A percentile compares a stretch with the other conserved stretches of the same genome.
These are phyloP conservation scores for Heliothis peltigera DNA, from an alignment of 2,888 invertebrate species.

Conservation along the genomic window DNA sequence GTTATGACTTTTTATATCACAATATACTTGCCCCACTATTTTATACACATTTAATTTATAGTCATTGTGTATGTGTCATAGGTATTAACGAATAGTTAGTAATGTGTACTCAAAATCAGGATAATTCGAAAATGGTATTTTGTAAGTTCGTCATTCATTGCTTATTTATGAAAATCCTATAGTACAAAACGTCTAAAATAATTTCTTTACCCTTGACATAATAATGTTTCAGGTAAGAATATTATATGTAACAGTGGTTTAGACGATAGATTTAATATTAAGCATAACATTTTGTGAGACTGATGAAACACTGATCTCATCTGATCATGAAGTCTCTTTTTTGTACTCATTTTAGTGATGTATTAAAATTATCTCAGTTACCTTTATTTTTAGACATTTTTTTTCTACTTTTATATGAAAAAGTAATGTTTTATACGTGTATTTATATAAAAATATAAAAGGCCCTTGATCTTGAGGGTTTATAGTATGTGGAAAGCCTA, in stretches of 20 bases:
- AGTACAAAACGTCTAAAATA: slow-evolving; percentile 54
- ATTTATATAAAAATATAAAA: slow-evolving; percentile 12
- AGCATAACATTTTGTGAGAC: slow-evolving; percentile 57
- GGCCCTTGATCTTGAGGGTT: slow-evolving; percentile 44
- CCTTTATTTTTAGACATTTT: slow-evolving; percentile 57
- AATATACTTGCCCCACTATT: slow-evolving; percentile 58
- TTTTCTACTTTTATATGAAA: slow-evolving; percentile 59
- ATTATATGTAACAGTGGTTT: slow-evolving; percentile 35
- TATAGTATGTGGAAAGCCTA: background rate
- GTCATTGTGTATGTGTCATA: slow-evolving; percentile 62
- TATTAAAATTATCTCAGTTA: slow-evolving; percentile 59
- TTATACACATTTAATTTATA: slow-evolving; percentile 52
- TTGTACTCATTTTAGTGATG: slow-evolving; percentile 45
- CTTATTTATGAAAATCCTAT: slow-evolving; percentile 36
- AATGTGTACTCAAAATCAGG: slow-evolving; percentile 16
- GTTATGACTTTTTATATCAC: slow-evolving; percentile 40
- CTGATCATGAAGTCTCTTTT: slow-evolving; percentile 52
- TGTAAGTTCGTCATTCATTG: slow-evolving; percentile 17
- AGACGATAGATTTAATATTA: slow-evolving; percentile 41
- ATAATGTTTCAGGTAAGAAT: slow-evolving; percentile 26
- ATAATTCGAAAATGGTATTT: slow-evolving; percentile 8
- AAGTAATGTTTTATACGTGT: slow-evolving; percentile 20
- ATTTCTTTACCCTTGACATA: slow-evolving; percentile 10
- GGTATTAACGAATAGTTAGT: slow-evolving; percentile 26
- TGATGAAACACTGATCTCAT: slow-evolving; percentile 66